Evolutionary conservation across 2,113 vertebrate species (phyloP).

Genomic region (Leptobrachium leishanense): DNA sequence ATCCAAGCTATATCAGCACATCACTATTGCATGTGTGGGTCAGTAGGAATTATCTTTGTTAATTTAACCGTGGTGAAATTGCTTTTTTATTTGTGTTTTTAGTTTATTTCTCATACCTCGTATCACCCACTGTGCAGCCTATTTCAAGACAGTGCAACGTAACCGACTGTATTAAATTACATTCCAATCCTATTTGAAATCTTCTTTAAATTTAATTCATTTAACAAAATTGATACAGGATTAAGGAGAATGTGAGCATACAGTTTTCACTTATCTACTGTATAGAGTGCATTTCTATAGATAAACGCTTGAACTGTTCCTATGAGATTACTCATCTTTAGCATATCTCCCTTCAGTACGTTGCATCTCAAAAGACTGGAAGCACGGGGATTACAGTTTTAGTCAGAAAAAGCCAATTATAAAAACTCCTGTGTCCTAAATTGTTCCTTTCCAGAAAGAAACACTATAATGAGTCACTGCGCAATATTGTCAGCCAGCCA

Average conservation of each 20-base stretch:
- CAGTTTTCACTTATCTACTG: neutral
- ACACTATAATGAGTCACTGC: neutral
- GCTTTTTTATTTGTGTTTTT: conserved; percentile 1
- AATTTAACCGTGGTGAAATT: neutral
- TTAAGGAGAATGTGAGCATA: neutral
- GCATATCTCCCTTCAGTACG: neutral
- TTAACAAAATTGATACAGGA: conserved; percentile 7
- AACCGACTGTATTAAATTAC: neutral
- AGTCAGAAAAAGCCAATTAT: conserved; percentile 14
- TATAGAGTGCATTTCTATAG: conserved; percentile 3
- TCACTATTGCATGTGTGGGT: too few species aligned
- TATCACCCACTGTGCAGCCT: neutral
- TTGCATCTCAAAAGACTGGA: neutral
- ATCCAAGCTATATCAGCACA: too few species aligned
- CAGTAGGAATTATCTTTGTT: neutral
- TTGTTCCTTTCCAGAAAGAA: neutral
- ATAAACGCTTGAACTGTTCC: neutral
- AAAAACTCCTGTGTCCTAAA: conserved; percentile 3
- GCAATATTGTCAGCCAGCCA: neutral
- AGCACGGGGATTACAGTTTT: neutral
- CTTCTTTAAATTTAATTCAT: neutral
- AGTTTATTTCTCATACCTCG: neutral
- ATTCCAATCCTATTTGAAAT: neutral
- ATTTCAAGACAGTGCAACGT: neutral
- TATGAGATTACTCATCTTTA: conserved; percentile 1